Percentiles rank a stretch among this genome's conserved stretches.
These are phyloP conservation scores for Hirtodrosophila alboralis DNA, from an alignment of 2,888 invertebrate species.

Conservation along the genomic window DNA sequence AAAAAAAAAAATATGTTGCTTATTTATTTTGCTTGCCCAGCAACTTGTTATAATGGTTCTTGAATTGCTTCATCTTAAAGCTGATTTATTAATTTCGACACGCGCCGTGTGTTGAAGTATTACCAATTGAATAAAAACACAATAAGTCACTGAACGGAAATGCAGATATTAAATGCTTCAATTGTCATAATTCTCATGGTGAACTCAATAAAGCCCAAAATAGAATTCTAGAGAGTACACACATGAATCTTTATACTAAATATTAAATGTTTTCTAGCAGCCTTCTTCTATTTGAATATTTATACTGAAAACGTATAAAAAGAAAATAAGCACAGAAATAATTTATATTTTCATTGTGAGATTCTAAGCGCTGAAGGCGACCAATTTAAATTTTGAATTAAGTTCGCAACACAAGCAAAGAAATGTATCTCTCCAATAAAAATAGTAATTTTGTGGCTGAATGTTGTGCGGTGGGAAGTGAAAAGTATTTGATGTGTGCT, in stretches of 20 bases:
- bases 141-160: too few species aligned
- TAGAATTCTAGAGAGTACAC: too few species aligned
- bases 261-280: too few species aligned
- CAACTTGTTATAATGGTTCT: slow-evolving; percentile 9
- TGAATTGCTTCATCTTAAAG: slow-evolving; percentile 18
- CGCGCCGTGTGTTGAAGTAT: not conserved
- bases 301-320: not conserved
- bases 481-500: not conserved
- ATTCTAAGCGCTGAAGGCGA: too few species aligned
- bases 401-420: too few species aligned
- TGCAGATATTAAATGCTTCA: too few species aligned
- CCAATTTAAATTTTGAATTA: too few species aligned
- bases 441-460: not conserved
- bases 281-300: slow-evolving; percentile 1
- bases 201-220: too few species aligned
- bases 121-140: too few species aligned
- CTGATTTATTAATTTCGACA: slow-evolving; percentile 60
- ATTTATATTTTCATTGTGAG: not conserved
- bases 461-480: not conserved
- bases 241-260: too few species aligned
- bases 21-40: slow-evolving; percentile 45
- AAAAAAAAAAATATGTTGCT: slow-evolving; percentile 24
- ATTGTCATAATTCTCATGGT: too few species aligned
- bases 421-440: not conserved
- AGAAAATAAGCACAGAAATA: not conserved